A percentile compares a stretch with the other conserved stretches of the same genome.
These are phyloP conservation scores for Mamestra configurata DNA, from an alignment of 1,140 invertebrate species.

Conservation along the genomic window DNA sequence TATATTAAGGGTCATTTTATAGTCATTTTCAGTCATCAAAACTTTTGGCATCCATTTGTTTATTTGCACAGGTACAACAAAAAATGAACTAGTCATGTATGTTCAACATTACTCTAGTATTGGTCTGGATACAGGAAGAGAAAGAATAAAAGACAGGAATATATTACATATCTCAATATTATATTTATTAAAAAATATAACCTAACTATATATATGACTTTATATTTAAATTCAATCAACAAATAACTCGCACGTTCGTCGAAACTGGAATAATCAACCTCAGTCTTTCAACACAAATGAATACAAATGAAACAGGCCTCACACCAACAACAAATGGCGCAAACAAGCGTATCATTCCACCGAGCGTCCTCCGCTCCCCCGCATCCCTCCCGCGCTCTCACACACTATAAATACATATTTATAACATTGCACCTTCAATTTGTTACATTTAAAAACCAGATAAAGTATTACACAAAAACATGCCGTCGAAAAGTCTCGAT, in stretches of 20 bases:
- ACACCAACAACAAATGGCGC: slow-evolving; percentile 72
- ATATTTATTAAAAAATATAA: slow-evolving; percentile 88
- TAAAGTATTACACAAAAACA: slow-evolving; percentile 78
- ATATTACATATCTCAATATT: slow-evolving; percentile 88
- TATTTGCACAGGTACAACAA: not conserved
- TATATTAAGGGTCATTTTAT: slow-evolving; percentile 38
- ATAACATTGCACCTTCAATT: slow-evolving; percentile 87
- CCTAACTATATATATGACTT: slow-evolving; percentile 88
- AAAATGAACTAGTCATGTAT: slow-evolving; percentile 49
- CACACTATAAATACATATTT: slow-evolving; percentile 80
- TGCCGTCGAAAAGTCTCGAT: slow-evolving; percentile 69
- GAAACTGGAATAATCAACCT: slow-evolving; percentile 87
- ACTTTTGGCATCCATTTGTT: not conserved
- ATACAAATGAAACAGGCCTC: slow-evolving; percentile 74
- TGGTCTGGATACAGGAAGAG: not conserved
- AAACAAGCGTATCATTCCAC: slow-evolving; percentile 65
- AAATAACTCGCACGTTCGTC: slow-evolving; percentile 86
- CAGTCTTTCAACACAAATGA: slow-evolving; percentile 86
- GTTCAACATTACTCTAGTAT: not conserved
- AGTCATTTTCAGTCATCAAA: slow-evolving; percentile 2
- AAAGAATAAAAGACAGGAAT: slow-evolving; percentile 70
- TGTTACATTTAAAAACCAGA: slow-evolving; percentile 72
- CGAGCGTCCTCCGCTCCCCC: slow-evolving; percentile 23
- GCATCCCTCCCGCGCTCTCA: slow-evolving; percentile 49
- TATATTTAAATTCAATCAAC: slow-evolving; percentile 88